phyloP scores from a whole-genome alignment of 2,797 vertebrate genomes.

The Phrynocephalus forsythii region DNA sequence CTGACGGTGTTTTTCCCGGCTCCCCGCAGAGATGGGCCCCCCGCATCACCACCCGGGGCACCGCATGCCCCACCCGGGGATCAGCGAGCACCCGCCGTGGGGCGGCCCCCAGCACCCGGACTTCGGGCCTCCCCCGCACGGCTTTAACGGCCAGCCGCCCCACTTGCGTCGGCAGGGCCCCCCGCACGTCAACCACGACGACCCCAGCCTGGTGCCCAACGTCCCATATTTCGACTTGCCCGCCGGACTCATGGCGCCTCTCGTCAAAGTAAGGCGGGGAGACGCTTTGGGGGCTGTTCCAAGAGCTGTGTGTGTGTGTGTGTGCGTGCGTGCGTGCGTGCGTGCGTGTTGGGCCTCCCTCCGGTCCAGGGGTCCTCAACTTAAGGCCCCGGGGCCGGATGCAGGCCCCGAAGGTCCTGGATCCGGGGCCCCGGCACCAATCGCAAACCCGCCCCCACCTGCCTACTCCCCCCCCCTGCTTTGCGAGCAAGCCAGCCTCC shows the following conservation, averaged over 20 bases:
- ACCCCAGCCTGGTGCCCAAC: slow-evolving; percentile 96
- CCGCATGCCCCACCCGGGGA: slow-evolving; percentile 92
- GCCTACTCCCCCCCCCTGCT: too few species aligned
- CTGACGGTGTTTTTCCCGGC: neutral
- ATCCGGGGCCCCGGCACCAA: too few species aligned
- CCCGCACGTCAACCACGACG: slow-evolving; percentile 89
- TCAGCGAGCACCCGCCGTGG: slow-evolving; percentile 94
- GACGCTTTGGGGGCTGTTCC: neutral
- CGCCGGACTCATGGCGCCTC: slow-evolving; percentile 96
- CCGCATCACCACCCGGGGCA: slow-evolving; percentile 95
- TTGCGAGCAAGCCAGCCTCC: too few species aligned
- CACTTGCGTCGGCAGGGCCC: slow-evolving; percentile 91
- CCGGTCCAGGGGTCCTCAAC: too few species aligned
- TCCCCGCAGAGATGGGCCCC: slow-evolving; percentile 89
- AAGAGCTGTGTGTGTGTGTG: neutral
- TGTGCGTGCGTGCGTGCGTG: too few species aligned
- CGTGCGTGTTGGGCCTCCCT: too few species aligned
- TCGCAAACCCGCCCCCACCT: too few species aligned
- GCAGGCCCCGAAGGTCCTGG: too few species aligned
- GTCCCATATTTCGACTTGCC: slow-evolving; percentile 98
- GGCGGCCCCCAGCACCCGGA: slow-evolving; percentile 92
- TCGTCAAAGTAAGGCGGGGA: slow-evolving; percentile 88
- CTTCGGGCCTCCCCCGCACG: slow-evolving; percentile 93
- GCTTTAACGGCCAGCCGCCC: slow-evolving; percentile 96
- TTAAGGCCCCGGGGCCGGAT: too few species aligned